Percentiles rank a stretch among this genome's conserved stretches.
phyloP scores from a whole-genome alignment of 2,888 invertebrate species.

The Cryptus armator region DNA sequence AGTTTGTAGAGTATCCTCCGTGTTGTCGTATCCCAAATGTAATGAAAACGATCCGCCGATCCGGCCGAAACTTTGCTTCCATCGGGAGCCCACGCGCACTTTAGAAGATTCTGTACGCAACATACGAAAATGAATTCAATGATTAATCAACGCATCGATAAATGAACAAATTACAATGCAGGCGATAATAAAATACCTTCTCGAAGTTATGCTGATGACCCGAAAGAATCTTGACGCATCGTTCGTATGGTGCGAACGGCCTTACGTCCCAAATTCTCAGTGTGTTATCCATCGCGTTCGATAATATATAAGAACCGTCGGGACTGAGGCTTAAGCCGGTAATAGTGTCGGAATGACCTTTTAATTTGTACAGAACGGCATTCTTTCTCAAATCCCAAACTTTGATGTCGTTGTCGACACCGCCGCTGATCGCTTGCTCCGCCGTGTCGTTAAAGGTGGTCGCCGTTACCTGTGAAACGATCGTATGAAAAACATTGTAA shows the following conservation, averaged over 20 bases:
- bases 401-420: constrained; percentile 98
- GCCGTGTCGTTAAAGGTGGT: constrained; percentile 98
- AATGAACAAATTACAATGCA: constrained; percentile 3
- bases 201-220: constrained; percentile 99
- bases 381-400: constrained; percentile 98
- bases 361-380: constrained; percentile 92
- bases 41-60: constrained; percentile 97
- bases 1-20: constrained; percentile 97
- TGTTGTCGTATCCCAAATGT: constrained; percentile 98
- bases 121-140: background rate
- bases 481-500: background rate
- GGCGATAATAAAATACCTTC: constrained; percentile 86
- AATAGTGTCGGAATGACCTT: constrained; percentile 98
- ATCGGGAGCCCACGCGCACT: constrained; percentile 97
- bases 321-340: constrained; percentile 95
- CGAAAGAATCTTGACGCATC: constrained; percentile 96
- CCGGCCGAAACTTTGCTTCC: constrained; percentile 96
- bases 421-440: constrained; percentile 97
- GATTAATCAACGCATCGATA: constrained; percentile 22
- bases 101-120: constrained; percentile 90
- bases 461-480: constrained; percentile 88
- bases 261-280: constrained; percentile 98
- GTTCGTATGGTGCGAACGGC: constrained; percentile 96
- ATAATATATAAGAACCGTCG: constrained; percentile 95
- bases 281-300: constrained; percentile 99